Evolutionary conservation across 2,888 invertebrate species (phyloP), one percentile per base, ranked within the genome.

Genomic region (Acleris emargana): DNA sequence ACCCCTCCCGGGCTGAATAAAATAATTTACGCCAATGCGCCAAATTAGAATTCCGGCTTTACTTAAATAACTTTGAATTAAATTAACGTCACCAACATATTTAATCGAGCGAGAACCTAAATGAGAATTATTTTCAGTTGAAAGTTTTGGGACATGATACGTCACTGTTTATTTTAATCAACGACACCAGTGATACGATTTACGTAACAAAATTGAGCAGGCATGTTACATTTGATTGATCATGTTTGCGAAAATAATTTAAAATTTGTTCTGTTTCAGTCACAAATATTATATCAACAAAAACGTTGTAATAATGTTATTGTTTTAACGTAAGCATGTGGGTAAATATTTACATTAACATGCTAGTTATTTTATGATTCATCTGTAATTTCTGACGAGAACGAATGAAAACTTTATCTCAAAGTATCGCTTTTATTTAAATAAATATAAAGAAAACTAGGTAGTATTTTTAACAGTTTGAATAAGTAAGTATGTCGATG

Each of bases 1-100:
- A 78, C 80, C 78, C 63, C 45, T 6, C 17, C 45, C 45, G 20
- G n/a, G 38, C 42, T 50, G 62, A 62, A 55, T 62, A 55, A 55
- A 62, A 55, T 62, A 55, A 62, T 50, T 43, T n/a, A 42, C 55
- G 59, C 59, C 59, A 55, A 25, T 49, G 62, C 62, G 42, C 62
- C 50, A 42, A 42, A 55, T 55, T 62, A 62, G 62, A 62, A 62
- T 62, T 49, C 49, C 32, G 25, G 49, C 47, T 55, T 38, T 18
- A 52, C 42, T 60, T 6, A 52, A 60, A 60, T 52, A 52, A 43
- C 18, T 18, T 52, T 51, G 18, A 60, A 47, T 58, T 17, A 45
- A 55, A 58, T 58, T 25, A 58, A 58, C 38, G 18, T 17, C 45
- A 47, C 20, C 20, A 18, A 45, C 38, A 9, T 49, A 32, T 49